Evolutionary conservation across 2,113 vertebrate species (phyloP).

Genomic region (Saimiri boliviensis): DNA sequence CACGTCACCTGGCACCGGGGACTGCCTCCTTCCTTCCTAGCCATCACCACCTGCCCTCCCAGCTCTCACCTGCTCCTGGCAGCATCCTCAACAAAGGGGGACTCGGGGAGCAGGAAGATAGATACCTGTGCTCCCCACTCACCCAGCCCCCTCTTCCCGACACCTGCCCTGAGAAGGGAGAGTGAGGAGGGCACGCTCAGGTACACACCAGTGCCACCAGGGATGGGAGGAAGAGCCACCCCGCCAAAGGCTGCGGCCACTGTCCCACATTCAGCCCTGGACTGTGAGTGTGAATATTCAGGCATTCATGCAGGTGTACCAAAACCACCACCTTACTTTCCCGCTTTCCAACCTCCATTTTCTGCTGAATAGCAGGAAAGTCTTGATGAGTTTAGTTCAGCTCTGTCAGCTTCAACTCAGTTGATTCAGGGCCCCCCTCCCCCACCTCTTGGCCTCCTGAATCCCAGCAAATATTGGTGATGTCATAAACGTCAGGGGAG

Average conservation of each 20-base stretch:
- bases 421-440: not conserved
- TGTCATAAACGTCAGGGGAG: not conserved
- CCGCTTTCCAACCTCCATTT: not conserved
- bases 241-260: not conserved
- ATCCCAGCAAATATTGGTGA: not conserved
- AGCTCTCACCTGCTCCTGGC: not conserved
- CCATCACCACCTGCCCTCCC: not conserved
- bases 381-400: not conserved
- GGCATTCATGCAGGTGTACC: not conserved
- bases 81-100: not conserved
- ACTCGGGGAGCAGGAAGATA: not conserved
- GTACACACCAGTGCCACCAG: not conserved
- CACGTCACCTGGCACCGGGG: too few species aligned
- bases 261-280: not conserved
- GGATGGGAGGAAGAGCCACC: not conserved
- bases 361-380: not conserved
- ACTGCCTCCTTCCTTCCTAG: not conserved
- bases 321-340: not conserved
- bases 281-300: not conserved
- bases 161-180: not conserved
- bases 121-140: not conserved
- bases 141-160: conserved; percentile 31
- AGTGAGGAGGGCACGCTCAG: not conserved
- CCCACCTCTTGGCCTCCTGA: not conserved
- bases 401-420: not conserved